phyloP scores from a whole-genome alignment of 2,113 vertebrate genomes.

The Ophthalmolycus amberensis region DNA sequence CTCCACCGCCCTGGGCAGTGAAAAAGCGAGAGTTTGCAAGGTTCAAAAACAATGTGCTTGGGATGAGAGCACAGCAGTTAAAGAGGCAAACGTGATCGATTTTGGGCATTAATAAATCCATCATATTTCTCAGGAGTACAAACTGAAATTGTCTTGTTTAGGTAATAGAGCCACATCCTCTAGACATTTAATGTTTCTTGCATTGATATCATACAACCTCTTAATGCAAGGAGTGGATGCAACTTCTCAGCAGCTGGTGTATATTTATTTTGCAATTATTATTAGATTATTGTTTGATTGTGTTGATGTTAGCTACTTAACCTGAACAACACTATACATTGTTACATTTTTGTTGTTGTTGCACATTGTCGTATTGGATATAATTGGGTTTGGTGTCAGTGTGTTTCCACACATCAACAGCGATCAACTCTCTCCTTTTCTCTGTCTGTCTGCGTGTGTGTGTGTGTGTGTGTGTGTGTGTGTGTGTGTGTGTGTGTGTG shows the following conservation, averaged over 20 bases:
- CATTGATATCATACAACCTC: background rate
- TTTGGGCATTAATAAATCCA: conserved; percentile 41
- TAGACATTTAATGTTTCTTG: background rate
- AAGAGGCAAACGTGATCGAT: conserved; percentile 45
- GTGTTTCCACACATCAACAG: background rate
- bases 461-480: background rate
- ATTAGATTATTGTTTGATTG: background rate
- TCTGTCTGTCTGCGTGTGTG: background rate
- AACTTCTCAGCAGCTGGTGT: background rate
- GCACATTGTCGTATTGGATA: background rate
- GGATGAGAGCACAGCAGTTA: conserved; percentile 49
- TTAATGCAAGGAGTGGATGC: background rate
- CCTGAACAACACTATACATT: background rate
- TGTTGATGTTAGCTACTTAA: background rate
- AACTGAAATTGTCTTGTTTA: conserved; percentile 16
- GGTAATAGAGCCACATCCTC: background rate
- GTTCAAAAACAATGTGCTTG: conserved; percentile 52
- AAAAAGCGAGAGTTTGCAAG: conserved; percentile 38
- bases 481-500: background rate
- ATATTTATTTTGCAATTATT: background rate
- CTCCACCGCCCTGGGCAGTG: conserved; percentile 27
- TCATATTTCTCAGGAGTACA: conserved; percentile 34
- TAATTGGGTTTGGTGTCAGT: background rate
- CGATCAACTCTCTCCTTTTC: background rate
- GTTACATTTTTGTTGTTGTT: background rate